These are phyloP conservation scores for Nerophis lumbriciformis DNA, from an alignment of 2,113 vertebrate species.

Conservation along the genomic window DNA sequence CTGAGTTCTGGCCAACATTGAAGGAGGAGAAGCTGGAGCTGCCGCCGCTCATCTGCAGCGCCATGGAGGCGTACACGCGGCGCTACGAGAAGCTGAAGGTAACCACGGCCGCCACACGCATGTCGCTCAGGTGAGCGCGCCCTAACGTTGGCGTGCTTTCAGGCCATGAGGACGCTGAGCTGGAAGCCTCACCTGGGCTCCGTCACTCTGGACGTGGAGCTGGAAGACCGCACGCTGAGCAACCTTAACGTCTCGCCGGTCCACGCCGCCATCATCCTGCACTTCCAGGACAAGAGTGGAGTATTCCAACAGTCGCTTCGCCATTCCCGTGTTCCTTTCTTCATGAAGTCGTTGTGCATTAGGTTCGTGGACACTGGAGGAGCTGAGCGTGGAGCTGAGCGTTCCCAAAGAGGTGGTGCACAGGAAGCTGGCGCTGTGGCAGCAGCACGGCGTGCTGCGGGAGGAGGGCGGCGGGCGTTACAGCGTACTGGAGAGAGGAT, in stretches of 20 bases:
- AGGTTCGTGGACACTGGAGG: conserved; percentile 87
- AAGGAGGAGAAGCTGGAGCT: conserved; percentile 98
- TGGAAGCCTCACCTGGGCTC: conserved; percentile 95
- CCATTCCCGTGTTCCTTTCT: background rate
- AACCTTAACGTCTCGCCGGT: conserved; percentile 86
- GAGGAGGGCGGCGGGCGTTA: conserved; percentile 82
- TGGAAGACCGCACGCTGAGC: conserved; percentile 87
- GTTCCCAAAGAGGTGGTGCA: conserved; percentile 82
- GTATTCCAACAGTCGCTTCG: background rate
- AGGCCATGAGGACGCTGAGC: conserved; percentile 97
- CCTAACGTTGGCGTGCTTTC: background rate
- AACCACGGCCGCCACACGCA: background rate
- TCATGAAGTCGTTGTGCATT: background rate
- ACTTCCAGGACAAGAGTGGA: conserved; percentile 90
- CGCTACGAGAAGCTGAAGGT: conserved; percentile 98
- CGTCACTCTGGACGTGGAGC: conserved; percentile 89
- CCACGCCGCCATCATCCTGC: conserved; percentile 90
- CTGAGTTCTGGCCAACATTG: conserved; percentile 94
- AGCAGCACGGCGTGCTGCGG: conserved; percentile 90
- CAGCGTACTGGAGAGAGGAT: conserved; percentile 84
- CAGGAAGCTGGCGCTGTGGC: conserved; percentile 89
- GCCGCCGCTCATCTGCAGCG: conserved; percentile 77
- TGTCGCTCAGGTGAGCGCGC: rapidly evolving
- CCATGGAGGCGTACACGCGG: conserved; percentile 89
- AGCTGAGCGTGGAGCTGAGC: conserved; percentile 83